These are phyloP conservation scores for Perognathus longimembris DNA, from an alignment of 2,113 vertebrate species.

Conservation along the genomic window DNA sequence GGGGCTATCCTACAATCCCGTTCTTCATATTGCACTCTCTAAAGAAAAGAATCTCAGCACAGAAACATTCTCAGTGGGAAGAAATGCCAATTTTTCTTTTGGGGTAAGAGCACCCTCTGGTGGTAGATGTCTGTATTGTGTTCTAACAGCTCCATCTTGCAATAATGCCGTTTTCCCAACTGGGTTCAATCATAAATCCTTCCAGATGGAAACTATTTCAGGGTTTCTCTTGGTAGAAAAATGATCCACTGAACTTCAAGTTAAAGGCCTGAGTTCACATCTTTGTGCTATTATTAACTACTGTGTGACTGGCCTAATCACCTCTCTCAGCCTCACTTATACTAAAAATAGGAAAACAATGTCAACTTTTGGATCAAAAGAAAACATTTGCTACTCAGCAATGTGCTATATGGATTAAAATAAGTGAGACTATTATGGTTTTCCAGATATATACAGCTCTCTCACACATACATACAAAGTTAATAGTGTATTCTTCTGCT, in stretches of 20 bases:
- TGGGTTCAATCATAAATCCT: not conserved
- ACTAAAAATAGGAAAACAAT: conserved; percentile 21
- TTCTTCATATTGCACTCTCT: not conserved
- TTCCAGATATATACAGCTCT: not conserved
- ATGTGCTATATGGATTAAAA: not conserved
- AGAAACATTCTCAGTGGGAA: not conserved
- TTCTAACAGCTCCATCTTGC: not conserved
- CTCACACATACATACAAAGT: not conserved
- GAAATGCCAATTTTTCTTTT: conserved; percentile 68
- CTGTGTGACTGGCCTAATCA: not conserved
- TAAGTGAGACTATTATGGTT: not conserved
- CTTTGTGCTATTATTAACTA: not conserved
- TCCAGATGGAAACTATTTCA: conserved; percentile 29
- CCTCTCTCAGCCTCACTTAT: not conserved
- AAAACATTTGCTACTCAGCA: not conserved
- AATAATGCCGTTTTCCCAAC: not conserved
- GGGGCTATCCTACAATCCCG: not conserved
- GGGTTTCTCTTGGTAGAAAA: conserved; percentile 26
- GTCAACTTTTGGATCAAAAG: not conserved
- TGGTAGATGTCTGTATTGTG: conserved; percentile 75
- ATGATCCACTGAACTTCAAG: not conserved
- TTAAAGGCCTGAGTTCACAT: not conserved
- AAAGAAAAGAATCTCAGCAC: not conserved
- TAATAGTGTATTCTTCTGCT: not conserved
- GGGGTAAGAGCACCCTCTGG: conserved; percentile 86